Evolutionary conservation across 92 coral and sea anemone genomes (phyloP).

Genomic region (Heliopora coerulea): DNA sequence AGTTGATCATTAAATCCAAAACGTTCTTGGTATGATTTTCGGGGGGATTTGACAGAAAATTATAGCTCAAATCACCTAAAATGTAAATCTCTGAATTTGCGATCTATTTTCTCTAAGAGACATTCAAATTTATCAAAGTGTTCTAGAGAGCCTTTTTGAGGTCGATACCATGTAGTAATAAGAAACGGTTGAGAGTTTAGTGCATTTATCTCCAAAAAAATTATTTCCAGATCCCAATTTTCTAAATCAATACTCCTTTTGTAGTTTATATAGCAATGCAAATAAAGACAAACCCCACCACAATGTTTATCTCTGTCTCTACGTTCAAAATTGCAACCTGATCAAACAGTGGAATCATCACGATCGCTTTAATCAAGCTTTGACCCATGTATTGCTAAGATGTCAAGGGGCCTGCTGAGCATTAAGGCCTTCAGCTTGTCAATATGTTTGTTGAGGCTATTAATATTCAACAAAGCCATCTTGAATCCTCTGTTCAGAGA

Average conservation of each 20-base stretch:
- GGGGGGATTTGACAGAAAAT: conserved; percentile 18
- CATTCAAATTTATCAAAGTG: conserved; percentile 43
- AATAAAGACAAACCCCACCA: conserved; percentile 49
- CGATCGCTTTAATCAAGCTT: too few relatives aligned
- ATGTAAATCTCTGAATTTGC: conserved; percentile 44
- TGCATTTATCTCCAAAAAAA: conserved; percentile 34
- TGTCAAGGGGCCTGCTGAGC: too few relatives aligned
- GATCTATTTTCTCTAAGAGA: conserved; percentile 20
- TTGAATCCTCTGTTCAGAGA: background rate
- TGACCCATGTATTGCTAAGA: too few relatives aligned
- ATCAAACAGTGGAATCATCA: too few relatives aligned
- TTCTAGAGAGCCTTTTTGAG: conserved; percentile 28
- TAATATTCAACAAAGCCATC: conserved; percentile 1
- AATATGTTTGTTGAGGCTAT: background rate
- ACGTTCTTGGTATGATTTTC: conserved; percentile 48
- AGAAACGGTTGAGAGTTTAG: conserved; percentile 36
- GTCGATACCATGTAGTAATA: conserved; percentile 51
- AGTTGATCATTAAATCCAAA: conserved; percentile 46
- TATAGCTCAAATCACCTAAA: conserved; percentile 53
- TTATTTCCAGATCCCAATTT: conserved; percentile 31
- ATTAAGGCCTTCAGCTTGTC: conserved; percentile 1
- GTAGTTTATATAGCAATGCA: conserved; percentile 37
- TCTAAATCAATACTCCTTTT: conserved; percentile 29
- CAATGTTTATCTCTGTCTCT: conserved; percentile 38
- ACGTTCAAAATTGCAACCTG: too few relatives aligned